These are phyloP conservation scores for Campaea margaritaria DNA, from an alignment of 2,888 invertebrate genomes.

Conservation along the genomic window DNA sequence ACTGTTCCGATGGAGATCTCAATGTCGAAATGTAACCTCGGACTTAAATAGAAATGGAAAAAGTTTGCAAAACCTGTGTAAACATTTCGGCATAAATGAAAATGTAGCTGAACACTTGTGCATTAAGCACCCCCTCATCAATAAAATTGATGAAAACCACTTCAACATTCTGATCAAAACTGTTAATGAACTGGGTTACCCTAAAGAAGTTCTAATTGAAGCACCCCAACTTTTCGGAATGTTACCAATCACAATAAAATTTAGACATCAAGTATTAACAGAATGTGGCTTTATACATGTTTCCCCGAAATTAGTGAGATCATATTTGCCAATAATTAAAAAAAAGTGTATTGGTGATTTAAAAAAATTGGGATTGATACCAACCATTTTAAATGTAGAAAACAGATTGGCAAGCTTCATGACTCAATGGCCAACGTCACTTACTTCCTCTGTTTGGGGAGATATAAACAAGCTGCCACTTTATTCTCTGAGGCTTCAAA, in stretches of 20 bases:
- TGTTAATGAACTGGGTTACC: constrained; percentile 63
- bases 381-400: constrained; percentile 65
- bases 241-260: constrained; percentile 70
- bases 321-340: constrained; percentile 66
- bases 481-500: constrained; percentile 67
- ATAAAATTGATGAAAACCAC: constrained; percentile 57
- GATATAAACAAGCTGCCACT: constrained; percentile 64
- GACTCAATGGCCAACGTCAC: constrained; percentile 80
- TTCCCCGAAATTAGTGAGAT: constrained; percentile 51
- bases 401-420: constrained; percentile 72
- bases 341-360: constrained; percentile 66
- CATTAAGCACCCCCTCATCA: constrained; percentile 68
- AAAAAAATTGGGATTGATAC: constrained; percentile 57
- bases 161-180: constrained; percentile 57
- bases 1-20: constrained; percentile 21
- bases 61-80: constrained; percentile 53
- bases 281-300: constrained; percentile 73
- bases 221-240: constrained; percentile 69
- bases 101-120: constrained; percentile 63
- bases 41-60: constrained; percentile 24
- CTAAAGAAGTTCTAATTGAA: constrained; percentile 55
- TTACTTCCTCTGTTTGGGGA: constrained; percentile 70
- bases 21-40: constrained; percentile 22
- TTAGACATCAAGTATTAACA: constrained; percentile 66
- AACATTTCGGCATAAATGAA: constrained; percentile 62